These are phyloP conservation scores for Pantala flavescens DNA, from an alignment of 1,140 invertebrate genomes.

Conservation along the genomic window DNA sequence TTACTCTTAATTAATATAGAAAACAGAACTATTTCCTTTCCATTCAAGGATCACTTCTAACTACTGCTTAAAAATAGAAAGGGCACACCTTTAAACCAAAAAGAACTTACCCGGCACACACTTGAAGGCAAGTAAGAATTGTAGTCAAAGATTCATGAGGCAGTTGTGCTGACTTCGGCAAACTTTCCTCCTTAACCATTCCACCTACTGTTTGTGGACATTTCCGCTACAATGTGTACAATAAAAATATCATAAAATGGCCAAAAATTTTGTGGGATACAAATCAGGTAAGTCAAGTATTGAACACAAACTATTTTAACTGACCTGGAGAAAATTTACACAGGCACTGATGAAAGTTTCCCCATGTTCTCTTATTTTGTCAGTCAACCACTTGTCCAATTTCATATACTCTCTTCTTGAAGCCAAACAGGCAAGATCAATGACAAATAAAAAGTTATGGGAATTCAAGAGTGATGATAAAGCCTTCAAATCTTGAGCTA, in stretches of 20 bases:
- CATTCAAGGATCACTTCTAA: no score
- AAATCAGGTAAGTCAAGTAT: no score
- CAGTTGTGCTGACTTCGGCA: conserved; percentile 71
- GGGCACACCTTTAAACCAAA: no score
- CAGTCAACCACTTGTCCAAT: conserved; percentile 94
- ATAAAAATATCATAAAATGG: no score
- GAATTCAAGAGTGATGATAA: conserved; percentile 86
- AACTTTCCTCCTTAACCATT: conserved; percentile 62
- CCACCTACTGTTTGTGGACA: conserved; percentile 76
- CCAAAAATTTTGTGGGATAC: no score
- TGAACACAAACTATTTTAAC: background rate
- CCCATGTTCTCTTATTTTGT: conserved; percentile 93
- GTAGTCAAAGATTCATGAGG: conserved; percentile 81
- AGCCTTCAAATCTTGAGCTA: conserved; percentile 95
- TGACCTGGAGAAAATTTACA: conserved; percentile 59
- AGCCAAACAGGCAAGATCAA: conserved; percentile 93
- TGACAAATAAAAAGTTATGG: conserved; percentile 89
- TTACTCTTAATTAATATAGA: no score
- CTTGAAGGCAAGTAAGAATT: conserved; percentile 76
- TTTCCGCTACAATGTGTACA: conserved; percentile 37
- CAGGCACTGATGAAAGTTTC: conserved; percentile 75
- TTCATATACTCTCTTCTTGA: conserved; percentile 94
- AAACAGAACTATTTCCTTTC: no score
- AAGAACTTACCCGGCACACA: conserved; percentile 44
- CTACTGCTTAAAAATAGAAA: no score